A percentile compares a stretch with the other conserved stretches of the same genome.
phyloP scores from a whole-genome alignment of 2,797 vertebrate species.

The Adelosebastes latens region DNA sequence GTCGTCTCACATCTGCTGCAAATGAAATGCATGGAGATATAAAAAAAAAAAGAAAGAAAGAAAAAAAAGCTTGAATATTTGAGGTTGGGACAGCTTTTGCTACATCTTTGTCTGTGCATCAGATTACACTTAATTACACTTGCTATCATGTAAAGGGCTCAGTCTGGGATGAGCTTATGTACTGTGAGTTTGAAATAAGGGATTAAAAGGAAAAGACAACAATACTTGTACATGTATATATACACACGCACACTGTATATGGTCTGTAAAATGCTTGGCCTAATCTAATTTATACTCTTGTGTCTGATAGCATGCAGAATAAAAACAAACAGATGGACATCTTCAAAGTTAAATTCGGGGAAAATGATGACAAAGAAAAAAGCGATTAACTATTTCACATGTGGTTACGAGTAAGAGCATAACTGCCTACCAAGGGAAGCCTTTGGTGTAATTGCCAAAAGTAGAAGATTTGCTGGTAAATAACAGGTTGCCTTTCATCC shows the following conservation, averaged over 20 bases:
- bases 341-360: constrained; percentile 50
- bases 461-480: constrained; percentile 71
- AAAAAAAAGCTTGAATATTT: not conserved
- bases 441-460: constrained; percentile 69
- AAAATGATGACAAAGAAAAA: constrained; percentile 48
- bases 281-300: constrained; percentile 24
- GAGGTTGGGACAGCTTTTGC: constrained; percentile 22
- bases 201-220: constrained; percentile 36
- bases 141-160: constrained; percentile 20
- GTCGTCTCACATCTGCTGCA: not conserved
- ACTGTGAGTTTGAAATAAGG: constrained; percentile 22
- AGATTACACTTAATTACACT: constrained; percentile 43
- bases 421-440: constrained; percentile 56
- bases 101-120: constrained; percentile 21
- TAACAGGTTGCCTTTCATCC: constrained; percentile 79
- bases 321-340: constrained; percentile 42
- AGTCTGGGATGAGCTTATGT: constrained; percentile 35
- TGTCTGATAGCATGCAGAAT: constrained; percentile 18
- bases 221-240: not conserved
- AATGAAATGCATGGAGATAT: constrained; percentile 25
- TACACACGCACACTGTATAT: not conserved
- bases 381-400: constrained; percentile 57
- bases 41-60: not conserved
- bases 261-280: not conserved
- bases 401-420: constrained; percentile 60